Evolutionary conservation across 2,797 vertebrate species (phyloP).

Genomic region (Geotrypetes seraphini): DNA sequence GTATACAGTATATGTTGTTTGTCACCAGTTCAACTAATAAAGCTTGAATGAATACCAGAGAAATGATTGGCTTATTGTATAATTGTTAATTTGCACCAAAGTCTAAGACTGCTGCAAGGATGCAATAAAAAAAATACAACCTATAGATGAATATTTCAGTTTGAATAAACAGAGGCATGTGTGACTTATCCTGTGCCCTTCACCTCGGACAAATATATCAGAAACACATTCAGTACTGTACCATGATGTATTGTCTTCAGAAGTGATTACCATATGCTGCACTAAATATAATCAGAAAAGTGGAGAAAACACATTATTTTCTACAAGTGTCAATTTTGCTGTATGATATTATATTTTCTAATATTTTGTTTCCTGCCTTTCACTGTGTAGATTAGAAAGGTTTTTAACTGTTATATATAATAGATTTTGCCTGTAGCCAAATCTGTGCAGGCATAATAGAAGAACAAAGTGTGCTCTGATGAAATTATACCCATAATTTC

Average conservation of each 20-base stretch:
- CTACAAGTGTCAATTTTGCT: conserved; percentile 48
- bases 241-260: conserved; percentile 25
- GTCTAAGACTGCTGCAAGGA: background rate
- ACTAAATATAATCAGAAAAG: conserved; percentile 33
- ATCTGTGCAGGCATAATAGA: conserved; percentile 70
- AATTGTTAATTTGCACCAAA: background rate
- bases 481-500: conserved; percentile 76
- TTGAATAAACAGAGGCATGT: background rate
- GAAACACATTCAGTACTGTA: conserved; percentile 15
- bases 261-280: conserved; percentile 41
- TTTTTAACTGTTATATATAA: conserved; percentile 73
- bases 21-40: no score
- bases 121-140: conserved; percentile 16
- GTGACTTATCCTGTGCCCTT: conserved; percentile 35
- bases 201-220: conserved; percentile 23
- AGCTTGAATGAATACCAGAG: no score
- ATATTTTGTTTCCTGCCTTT: conserved; percentile 51
- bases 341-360: conserved; percentile 54
- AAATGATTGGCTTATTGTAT: no score
- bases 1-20: no score
- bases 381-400: conserved; percentile 69
- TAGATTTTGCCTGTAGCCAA: conserved; percentile 74
- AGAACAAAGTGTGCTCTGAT: conserved; percentile 70
- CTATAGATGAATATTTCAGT: background rate
- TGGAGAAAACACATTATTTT: conserved; percentile 35